Evolutionary conservation across 2,888 invertebrate species (phyloP).

Genomic region (Chrysomela aeneicollis): DNA sequence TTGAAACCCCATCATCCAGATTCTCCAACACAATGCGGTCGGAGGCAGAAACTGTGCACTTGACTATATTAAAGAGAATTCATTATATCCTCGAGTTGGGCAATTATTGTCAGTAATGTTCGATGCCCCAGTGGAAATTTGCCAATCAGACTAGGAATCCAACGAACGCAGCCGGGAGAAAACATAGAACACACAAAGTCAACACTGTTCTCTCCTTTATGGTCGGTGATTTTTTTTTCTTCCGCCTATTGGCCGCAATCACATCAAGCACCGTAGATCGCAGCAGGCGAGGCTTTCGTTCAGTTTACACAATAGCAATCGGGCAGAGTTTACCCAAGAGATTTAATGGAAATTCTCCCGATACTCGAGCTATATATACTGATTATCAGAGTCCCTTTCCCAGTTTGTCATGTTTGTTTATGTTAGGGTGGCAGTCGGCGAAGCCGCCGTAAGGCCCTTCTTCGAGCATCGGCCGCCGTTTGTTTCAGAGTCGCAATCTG

Average conservation of each 20-base stretch:
- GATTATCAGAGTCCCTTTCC: slow-evolving; percentile 22
- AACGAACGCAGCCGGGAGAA: background rate
- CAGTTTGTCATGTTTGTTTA: slow-evolving; percentile 26
- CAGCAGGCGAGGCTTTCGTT: background rate
- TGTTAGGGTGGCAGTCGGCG: slow-evolving; percentile 5
- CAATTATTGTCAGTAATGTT: no score
- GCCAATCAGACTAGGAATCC: no score
- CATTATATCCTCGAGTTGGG: no score
- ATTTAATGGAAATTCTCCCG: background rate
- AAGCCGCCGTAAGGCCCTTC: slow-evolving; percentile 17
- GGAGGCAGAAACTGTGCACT: no score
- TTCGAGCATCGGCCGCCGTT: slow-evolving; percentile 34
- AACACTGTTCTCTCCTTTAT: background rate
- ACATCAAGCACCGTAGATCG: background rate
- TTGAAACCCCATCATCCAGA: no score
- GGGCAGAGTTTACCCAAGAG: background rate
- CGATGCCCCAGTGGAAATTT: no score
- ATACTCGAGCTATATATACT: slow-evolving; percentile 21
- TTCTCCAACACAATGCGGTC: no score
- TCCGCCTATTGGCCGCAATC: background rate
- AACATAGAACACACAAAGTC: background rate
- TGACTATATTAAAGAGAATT: no score
- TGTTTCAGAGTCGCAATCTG: slow-evolving; percentile 41
- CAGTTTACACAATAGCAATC: background rate
- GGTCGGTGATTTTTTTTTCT: background rate